Evolutionary conservation across 2,797 vertebrate genomes (phyloP).

Genomic region (Melanotaenia nigrans): DNA sequence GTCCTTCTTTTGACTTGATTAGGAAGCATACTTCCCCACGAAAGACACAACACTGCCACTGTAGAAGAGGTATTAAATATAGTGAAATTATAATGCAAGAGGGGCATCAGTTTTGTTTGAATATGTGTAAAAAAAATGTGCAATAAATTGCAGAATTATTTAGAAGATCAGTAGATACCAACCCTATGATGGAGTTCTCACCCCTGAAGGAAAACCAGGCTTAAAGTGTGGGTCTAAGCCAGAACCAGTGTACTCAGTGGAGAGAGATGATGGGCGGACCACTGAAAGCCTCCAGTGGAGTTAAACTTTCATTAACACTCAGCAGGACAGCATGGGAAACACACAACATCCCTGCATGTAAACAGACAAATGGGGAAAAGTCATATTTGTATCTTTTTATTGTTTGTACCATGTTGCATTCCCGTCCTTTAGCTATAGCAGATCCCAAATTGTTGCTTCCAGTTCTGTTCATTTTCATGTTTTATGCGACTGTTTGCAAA

Average conservation of each 20-base stretch:
- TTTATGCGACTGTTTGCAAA: not conserved
- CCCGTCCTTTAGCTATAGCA: not conserved
- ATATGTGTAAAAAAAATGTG: not conserved
- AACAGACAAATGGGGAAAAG: constrained; percentile 64
- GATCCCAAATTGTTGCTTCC: not conserved
- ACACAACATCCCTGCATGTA: constrained; percentile 65
- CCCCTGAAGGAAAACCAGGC: not conserved
- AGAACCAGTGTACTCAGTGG: constrained; percentile 63
- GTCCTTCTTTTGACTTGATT: constrained; percentile 46
- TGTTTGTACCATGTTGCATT: not conserved
- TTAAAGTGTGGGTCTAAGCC: constrained; percentile 55
- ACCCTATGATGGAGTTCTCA: not conserved
- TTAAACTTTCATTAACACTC: constrained; percentile 81
- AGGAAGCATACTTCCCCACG: constrained; percentile 32
- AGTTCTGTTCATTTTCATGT: not conserved
- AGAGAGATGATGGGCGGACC: constrained; percentile 50
- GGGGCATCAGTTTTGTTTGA: not conserved
- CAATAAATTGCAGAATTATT: not conserved
- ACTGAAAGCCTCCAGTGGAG: constrained; percentile 62
- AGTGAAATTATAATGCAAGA: constrained; percentile 1
- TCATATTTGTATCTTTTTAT: not conserved
- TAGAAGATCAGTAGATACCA: not conserved
- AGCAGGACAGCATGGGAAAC: constrained; percentile 80
- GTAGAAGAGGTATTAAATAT: constrained; percentile 13
- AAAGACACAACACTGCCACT: constrained; percentile 28